Evolutionary conservation across 2,888 invertebrate genomes (phyloP).

Genomic region (Meteorus colon): DNA sequence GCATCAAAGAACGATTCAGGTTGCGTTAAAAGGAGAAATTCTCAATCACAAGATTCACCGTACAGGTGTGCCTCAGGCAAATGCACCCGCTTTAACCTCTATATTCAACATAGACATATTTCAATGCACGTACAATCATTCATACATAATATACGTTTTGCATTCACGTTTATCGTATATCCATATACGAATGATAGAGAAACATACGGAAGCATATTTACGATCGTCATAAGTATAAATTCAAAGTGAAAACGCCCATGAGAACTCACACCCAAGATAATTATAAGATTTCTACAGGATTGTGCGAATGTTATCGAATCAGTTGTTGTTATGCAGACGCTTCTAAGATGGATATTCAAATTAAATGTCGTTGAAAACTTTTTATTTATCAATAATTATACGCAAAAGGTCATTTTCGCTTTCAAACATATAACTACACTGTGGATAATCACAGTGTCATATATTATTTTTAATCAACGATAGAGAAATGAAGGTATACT

Average conservation of each 20-base stretch:
- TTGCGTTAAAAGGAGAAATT: background rate
- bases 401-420: slow-evolving; percentile 14
- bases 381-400: slow-evolving; percentile 8
- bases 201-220: slow-evolving; percentile 38
- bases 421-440: background rate
- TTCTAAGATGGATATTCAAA: background rate
- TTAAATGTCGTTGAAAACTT: background rate
- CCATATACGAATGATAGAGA: background rate
- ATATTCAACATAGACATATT: background rate
- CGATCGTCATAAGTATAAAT: slow-evolving; percentile 33
- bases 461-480: slow-evolving; percentile 18
- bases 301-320: background rate
- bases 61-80: background rate
- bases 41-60: background rate
- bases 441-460: slow-evolving; percentile 35
- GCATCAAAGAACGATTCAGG: background rate
- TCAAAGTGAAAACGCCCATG: slow-evolving; percentile 23
- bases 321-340: background rate
- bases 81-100: slow-evolving; percentile 1
- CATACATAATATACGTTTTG: background rate
- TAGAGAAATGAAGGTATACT: slow-evolving; percentile 11
- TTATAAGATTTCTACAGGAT: slow-evolving; percentile 28
- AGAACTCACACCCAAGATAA: slow-evolving; percentile 33
- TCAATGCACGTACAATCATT: background rate
- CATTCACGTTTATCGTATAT: slow-evolving; percentile 10